phyloP scores from a whole-genome alignment of 2,113 vertebrate species.

The Dryoscopus gambensis region DNA sequence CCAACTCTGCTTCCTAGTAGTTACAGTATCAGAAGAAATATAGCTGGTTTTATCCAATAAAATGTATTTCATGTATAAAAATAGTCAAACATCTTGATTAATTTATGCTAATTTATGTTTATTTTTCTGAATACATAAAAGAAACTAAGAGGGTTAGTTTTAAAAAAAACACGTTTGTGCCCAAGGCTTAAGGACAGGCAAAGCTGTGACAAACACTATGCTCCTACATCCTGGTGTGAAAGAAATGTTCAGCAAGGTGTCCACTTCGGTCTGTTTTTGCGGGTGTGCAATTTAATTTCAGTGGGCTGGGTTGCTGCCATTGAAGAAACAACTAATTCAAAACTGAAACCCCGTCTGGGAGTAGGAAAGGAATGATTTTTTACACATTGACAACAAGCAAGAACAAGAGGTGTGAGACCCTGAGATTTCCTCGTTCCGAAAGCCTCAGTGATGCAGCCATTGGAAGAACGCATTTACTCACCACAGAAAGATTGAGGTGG shows the following conservation, averaged over 20 bases:
- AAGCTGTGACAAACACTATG: not conserved
- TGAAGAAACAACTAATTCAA: not conserved
- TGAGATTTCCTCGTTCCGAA: not conserved
- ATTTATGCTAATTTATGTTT: conserved; percentile 43
- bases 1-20: not conserved
- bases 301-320: not conserved
- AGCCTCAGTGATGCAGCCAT: not conserved
- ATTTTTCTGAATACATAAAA: conserved; percentile 5
- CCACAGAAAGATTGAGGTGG: not conserved
- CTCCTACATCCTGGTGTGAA: not conserved
- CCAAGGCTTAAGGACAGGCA: not conserved
- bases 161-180: not conserved
- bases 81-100: conserved; percentile 24
- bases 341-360: not conserved
- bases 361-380: not conserved
- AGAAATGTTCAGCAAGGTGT: not conserved
- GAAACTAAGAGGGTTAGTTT: not conserved
- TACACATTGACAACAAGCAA: not conserved
- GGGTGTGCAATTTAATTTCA: not conserved
- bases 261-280: not conserved
- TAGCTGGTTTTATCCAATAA: not conserved
- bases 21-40: not conserved
- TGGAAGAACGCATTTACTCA: not conserved
- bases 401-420: not conserved
- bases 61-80: conserved; percentile 17